Base-by-base conservation (phyloP, 1,140 invertebrate genomes). In the Ephestia elutella region DNA sequence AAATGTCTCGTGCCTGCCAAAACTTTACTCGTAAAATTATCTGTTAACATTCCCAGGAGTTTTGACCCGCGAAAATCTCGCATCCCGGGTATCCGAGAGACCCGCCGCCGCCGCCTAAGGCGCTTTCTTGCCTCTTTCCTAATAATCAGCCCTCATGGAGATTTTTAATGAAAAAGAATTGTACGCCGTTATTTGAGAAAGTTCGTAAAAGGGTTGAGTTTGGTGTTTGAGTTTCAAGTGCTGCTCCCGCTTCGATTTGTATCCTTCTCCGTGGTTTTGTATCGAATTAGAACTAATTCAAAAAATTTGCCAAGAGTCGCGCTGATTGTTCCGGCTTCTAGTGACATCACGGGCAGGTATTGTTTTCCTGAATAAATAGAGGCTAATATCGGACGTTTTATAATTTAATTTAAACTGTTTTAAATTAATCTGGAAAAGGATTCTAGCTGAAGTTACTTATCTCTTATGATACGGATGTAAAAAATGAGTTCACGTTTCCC, bases 161-260 rank as follows among this genome's bases (percentile, higher is more conserved):
- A 82, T 82, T 87, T 86, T 87, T 83, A 86, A 85, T 86, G 83
- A 85, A 87, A 83, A 84, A 86, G 78, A 86, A n/a, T 86, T 85
- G 76, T 85, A 78, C 75, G 73, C 73, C 79, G 77, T 87, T 86
- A 84, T 86, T 86, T 82, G n/a, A 80, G 75, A 78, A 82, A 87
- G 75, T 85, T 80, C 70, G 74, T 79, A 75, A 84, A 84, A 85
- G 81, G 84, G 82, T 67, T 70, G 70, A 85, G 76, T 85, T 87
- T 85, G 80, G 84, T n/a, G n/a, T 85, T 85, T 85, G 82, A 87
- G 85, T 85, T 85, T n/a, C n/a, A n/a, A 85, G 80, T 85, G 78
- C 74, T 75, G 68, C 70, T 73, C 66, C 67, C 71, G 65, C 63
- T 7, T 73, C 78, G 75, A 81, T 80, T n/a, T 79, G 72, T 82